Evolutionary conservation across 2,888 invertebrate species (phyloP), one percentile per base, ranked within the genome.

Genomic region (Ennomos quercinarius): DNA sequence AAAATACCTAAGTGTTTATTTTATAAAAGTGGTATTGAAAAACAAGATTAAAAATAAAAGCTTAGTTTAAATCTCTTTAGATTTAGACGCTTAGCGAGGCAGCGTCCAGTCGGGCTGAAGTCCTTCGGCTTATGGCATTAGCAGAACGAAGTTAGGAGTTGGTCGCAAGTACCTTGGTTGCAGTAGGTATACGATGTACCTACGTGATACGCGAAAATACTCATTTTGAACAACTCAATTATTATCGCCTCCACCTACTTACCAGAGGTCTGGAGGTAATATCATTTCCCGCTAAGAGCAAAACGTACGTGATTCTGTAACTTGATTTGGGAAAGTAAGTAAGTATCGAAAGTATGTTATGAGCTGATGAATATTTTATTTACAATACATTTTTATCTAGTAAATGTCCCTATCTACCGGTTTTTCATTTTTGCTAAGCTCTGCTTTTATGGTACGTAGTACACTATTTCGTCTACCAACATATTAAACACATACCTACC

Each of bases 61-160:
- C 11, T 41, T 11, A 27, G 35, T 17, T 47, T 43, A 38, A 43
- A 43, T 45, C 44, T 40, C 27, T n/a, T 42, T 47, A 52, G 48
- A 51, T n/a, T 40, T 47, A 52, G 48, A 51, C 34, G 5, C 41
- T 11, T n/a, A 44, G 55, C 9, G 45, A 60, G 50, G 48, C 38
- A 47, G 44, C 45, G 55, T 36, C 57, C 45, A 51, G 42, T 12
- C 35, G 52, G 62, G 52, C 56, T 46, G 42, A 63, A 54, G 56
- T 53, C 58, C 48, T 63, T 63, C 64, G 66, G 50, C 60, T 73
- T 76, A 85, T 81, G 67, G 74, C 70, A 84, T 88, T 86, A 86
- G 59, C 61, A 54, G 53, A 83, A 86, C 73, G 70, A 80, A 72
- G 77, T 86, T 84, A 78, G 57, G 70, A 59, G 56, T 63, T 66